These are phyloP conservation scores for Xestobium rufovillosum DNA, from an alignment of 2,888 invertebrate genomes.

Conservation along the genomic window DNA sequence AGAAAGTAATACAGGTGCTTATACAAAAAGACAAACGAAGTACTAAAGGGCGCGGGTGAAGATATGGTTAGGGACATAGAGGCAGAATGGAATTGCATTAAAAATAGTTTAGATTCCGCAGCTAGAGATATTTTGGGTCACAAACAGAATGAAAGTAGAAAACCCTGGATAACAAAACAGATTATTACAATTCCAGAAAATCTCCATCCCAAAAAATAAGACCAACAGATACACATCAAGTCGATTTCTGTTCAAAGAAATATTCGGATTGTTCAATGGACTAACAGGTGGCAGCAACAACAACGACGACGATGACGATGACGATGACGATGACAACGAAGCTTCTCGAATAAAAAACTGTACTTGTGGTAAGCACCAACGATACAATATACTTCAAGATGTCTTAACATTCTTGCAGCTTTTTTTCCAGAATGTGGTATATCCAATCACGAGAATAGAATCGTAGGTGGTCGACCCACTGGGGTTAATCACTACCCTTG, in stretches of 20 bases:
- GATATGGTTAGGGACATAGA: too few species aligned
- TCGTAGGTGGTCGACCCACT: conserved; percentile 77
- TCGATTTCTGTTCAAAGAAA: conserved; percentile 66
- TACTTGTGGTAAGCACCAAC: conserved; percentile 58
- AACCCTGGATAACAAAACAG: too few species aligned
- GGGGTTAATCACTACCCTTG: conserved; percentile 79
- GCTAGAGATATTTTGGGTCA: too few species aligned
- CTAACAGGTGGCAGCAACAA: conserved; percentile 47
- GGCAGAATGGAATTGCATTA: too few species aligned
- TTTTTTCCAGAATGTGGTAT: conserved; percentile 66
- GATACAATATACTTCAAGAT: conserved; percentile 2
- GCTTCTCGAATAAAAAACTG: conserved; percentile 56
- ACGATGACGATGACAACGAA: conserved; percentile 50
- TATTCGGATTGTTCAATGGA: conserved; percentile 59
- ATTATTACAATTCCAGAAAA: too few species aligned
- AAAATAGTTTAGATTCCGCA: too few species aligned
- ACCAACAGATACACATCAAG: too few species aligned
- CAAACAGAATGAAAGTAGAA: too few species aligned
- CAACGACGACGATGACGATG: conserved; percentile 50
- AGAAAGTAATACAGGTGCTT: too few species aligned
- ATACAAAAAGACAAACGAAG: too few species aligned
- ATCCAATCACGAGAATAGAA: conserved; percentile 77
- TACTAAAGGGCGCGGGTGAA: too few species aligned
- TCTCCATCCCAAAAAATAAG: too few species aligned
- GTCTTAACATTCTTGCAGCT: conserved; percentile 11